Percentiles rank a stretch among this genome's conserved stretches.
Conservation (phyloP, 2,113 vertebrate species). For the Calidris pugnax region DNA sequence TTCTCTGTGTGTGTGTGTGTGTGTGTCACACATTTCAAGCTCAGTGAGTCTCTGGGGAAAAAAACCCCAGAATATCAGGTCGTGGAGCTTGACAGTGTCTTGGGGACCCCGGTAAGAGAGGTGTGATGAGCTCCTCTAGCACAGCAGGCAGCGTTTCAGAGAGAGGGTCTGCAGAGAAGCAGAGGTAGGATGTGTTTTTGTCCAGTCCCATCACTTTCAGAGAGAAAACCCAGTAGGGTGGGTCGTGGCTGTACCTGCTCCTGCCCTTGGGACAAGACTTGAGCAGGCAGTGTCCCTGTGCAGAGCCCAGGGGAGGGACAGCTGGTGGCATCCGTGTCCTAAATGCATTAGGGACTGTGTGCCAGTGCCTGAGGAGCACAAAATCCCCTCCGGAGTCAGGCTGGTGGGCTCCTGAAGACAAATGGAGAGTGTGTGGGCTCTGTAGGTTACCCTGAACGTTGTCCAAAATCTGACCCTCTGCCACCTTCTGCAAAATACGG, state of each 20-base stretch:
- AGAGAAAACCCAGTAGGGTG: not conserved
- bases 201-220: not conserved
- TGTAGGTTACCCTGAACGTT: too few species aligned
- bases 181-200: not conserved
- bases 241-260: not conserved
- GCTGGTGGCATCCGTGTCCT: not conserved
- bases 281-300: too few species aligned
- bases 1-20: not conserved
- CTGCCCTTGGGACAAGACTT: not conserved
- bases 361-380: not conserved
- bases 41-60: not conserved
- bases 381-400: not conserved
- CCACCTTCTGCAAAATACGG: fast-evolving
- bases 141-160: not conserved
- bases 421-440: not conserved
- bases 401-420: not conserved
- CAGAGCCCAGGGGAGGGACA: not conserved
- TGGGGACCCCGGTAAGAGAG: not conserved
- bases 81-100: not conserved
- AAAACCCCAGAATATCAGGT: not conserved
- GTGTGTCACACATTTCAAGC: not conserved
- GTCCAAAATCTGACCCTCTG: not conserved
- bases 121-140: not conserved
- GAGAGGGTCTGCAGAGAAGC: not conserved
- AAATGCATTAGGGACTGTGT: fast-evolving